phyloP scores from a whole-genome alignment of 2,888 invertebrate genomes.

The Chrysolina oricalcia region DNA sequence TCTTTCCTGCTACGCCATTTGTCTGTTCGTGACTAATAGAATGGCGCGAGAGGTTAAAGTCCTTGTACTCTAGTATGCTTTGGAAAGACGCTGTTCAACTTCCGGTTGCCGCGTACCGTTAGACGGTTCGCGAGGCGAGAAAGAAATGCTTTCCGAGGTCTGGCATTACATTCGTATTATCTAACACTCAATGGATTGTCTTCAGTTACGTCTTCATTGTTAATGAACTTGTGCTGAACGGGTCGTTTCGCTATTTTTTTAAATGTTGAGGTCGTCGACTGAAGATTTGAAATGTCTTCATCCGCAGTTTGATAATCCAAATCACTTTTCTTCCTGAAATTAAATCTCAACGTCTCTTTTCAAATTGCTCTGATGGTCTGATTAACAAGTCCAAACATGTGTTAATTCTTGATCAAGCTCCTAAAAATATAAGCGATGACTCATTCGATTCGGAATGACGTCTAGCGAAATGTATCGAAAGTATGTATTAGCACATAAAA shows the following conservation, averaged over 20 bases:
- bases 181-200: background rate
- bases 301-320: too few species aligned
- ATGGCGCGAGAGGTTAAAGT: conserved; percentile 68
- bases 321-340: too few species aligned
- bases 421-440: too few species aligned
- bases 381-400: too few species aligned
- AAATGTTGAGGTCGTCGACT: too few species aligned
- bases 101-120: conserved; percentile 70
- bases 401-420: too few species aligned
- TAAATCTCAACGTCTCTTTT: too few species aligned
- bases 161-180: conserved; percentile 9
- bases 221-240: background rate
- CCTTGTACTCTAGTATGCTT: conserved; percentile 69
- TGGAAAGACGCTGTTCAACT: conserved; percentile 66
- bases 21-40: conserved; percentile 55
- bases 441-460: too few species aligned
- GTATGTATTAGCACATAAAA: too few species aligned
- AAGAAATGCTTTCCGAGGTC: conserved; percentile 13
- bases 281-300: too few species aligned
- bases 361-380: too few species aligned
- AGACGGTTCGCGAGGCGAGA: conserved; percentile 44
- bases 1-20: conserved; percentile 48
- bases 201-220: background rate
- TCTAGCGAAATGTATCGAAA: too few species aligned
- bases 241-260: background rate